Conservation (phyloP, 1,140 invertebrate species). For the Battus philenor region DNA sequence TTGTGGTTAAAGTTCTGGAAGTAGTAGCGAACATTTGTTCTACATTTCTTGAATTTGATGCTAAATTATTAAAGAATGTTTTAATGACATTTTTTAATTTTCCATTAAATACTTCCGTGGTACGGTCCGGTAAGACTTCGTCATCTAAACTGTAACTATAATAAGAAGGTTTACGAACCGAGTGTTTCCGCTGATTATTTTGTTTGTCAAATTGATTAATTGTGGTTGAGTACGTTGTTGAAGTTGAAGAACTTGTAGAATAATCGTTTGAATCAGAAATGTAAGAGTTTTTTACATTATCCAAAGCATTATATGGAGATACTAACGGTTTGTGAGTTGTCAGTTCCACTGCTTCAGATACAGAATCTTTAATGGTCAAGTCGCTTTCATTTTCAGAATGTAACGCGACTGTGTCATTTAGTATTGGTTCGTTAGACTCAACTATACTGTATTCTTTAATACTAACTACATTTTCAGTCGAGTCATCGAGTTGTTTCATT, state of each 20-base stretch:
- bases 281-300: slow-evolving; percentile 48
- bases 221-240: slow-evolving; percentile 33
- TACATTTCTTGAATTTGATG: slow-evolving; percentile 31
- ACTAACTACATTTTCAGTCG: slow-evolving; percentile 7
- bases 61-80: slow-evolving; percentile 56
- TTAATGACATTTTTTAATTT: slow-evolving; percentile 56
- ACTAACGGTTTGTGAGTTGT: slow-evolving; percentile 41
- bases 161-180: slow-evolving; percentile 43
- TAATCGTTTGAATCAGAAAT: slow-evolving; percentile 22
- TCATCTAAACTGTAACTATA: slow-evolving; percentile 54
- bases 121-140: slow-evolving; percentile 49
- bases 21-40: slow-evolving; percentile 31
- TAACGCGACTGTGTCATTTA: too few relatives aligned
- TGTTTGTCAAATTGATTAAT: slow-evolving; percentile 20
- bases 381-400: too few relatives aligned
- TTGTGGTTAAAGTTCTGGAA: slow-evolving; percentile 22
- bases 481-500: not conserved
- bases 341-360: too few relatives aligned
- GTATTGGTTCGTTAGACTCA: too few relatives aligned
- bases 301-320: slow-evolving; percentile 57
- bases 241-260: slow-evolving; percentile 32
- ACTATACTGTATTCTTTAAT: not conserved
- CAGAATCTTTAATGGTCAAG: too few relatives aligned
- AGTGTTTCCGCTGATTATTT: slow-evolving; percentile 21
- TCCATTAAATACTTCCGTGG: slow-evolving; percentile 58